Percentiles rank a stretch among this genome's conserved stretches.
Evolutionary conservation across 2,888 invertebrate species (phyloP).

Genomic region (Cotesia congregata): DNA sequence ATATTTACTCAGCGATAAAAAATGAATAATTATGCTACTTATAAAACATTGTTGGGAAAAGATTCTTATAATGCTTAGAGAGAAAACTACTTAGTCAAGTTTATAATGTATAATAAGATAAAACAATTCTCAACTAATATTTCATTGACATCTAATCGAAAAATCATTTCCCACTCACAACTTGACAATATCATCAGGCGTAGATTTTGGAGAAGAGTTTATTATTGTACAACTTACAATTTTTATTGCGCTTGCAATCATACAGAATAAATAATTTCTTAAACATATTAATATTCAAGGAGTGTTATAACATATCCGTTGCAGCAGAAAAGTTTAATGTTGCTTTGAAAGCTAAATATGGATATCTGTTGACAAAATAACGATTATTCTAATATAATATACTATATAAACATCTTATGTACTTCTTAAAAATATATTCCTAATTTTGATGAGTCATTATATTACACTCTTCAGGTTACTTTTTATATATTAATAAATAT

Average conservation of each 20-base stretch:
- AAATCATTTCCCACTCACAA: slow-evolving; percentile 16
- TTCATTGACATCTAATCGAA: slow-evolving; percentile 6
- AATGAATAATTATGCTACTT: not conserved
- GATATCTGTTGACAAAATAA: slow-evolving; percentile 56
- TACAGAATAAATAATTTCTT: slow-evolving; percentile 38
- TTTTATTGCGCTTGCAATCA: slow-evolving; percentile 30
- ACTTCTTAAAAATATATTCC: too few species aligned
- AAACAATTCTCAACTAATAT: not conserved
- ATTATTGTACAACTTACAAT: slow-evolving; percentile 23
- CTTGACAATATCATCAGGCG: slow-evolving; percentile 4
- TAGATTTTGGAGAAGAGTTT: slow-evolving; percentile 19
- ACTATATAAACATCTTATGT: not conserved
- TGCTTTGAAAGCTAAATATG: slow-evolving; percentile 56
- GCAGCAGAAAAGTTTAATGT: slow-evolving; percentile 52
- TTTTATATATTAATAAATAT: too few species aligned
- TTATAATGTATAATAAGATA: not conserved
- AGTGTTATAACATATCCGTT: slow-evolving; percentile 55
- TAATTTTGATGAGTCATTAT: too few species aligned
- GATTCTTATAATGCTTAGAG: not conserved
- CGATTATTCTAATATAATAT: not conserved
- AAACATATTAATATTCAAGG: slow-evolving; percentile 54
- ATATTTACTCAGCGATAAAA: not conserved
- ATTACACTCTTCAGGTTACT: too few species aligned
- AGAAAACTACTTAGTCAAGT: not conserved
- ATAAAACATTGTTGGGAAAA: not conserved